Conservation (phyloP, 35 echinoderm and acorn worm genomes). For the Lytechinus variegatus region DNA sequence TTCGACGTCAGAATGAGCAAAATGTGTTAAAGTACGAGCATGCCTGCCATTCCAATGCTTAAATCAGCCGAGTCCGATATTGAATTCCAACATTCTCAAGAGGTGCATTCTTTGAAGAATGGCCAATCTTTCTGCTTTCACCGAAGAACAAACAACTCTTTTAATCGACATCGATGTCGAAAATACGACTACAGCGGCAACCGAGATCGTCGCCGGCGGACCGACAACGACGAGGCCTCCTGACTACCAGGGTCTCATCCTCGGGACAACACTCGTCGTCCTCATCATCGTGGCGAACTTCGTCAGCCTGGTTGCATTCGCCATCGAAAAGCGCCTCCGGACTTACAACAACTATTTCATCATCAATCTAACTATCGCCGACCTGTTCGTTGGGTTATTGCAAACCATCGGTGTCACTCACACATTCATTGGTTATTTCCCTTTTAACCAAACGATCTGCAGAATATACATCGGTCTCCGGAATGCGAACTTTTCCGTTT, state of each 20-base stretch:
- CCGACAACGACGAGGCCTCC: neutral
- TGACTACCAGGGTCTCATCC: neutral
- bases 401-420: neutral
- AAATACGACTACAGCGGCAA: neutral
- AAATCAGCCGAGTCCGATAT: neutral
- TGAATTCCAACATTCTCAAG: neutral
- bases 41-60: neutral
- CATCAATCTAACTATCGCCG: constrained; percentile 42
- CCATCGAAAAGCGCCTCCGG: constrained; percentile 29
- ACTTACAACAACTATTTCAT: constrained; percentile 57
- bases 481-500: neutral
- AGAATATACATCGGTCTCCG: neutral
- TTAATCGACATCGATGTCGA: neutral
- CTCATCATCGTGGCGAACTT: constrained; percentile 11
- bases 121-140: neutral
- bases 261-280: neutral
- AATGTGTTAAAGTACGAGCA: neutral
- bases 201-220: neutral
- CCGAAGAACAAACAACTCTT: neutral
- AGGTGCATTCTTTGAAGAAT: neutral
- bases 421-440: constrained; percentile 13
- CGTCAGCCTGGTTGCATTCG: constrained; percentile 38
- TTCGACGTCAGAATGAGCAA: neutral
- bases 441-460: constrained; percentile 34
- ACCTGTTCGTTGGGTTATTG: constrained; percentile 22